Conservation (phyloP, 2,888 invertebrate species). For the Ophonus ardosiacus region DNA sequence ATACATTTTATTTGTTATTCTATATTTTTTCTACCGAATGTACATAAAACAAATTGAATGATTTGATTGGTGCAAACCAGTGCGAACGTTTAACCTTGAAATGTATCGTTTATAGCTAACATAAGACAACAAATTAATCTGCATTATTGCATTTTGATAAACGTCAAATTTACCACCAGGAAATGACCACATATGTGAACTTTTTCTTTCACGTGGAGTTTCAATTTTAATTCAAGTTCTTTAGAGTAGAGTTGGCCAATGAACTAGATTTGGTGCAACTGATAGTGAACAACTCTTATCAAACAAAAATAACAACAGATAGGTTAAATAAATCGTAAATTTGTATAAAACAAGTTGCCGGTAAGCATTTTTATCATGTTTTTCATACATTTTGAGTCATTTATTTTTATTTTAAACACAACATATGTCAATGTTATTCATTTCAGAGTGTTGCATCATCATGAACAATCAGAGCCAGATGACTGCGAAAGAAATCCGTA, state of each 20-base stretch:
- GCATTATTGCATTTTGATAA: constrained; percentile 9
- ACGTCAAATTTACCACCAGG: constrained; percentile 56
- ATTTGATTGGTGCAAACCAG: not conserved
- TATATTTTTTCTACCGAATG: not conserved
- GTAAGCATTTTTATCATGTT: constrained; percentile 23
- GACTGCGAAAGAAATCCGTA: constrained; percentile 89
- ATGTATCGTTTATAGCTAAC: not conserved
- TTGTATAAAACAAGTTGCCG: constrained; percentile 10
- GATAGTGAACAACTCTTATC: constrained; percentile 34
- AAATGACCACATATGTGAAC: constrained; percentile 42
- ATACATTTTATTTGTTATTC: not conserved
- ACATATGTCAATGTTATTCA: constrained; percentile 20
- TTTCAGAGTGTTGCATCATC: constrained; percentile 25
- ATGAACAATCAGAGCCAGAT: constrained; percentile 80
- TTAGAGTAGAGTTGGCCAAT: constrained; percentile 54
- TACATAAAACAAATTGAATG: not conserved
- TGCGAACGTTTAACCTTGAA: not conserved
- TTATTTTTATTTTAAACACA: not conserved
- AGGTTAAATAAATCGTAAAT: not conserved
- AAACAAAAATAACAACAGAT: not conserved
- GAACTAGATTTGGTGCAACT: constrained; percentile 42
- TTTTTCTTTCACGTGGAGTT: constrained; percentile 62
- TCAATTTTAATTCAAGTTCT: not conserved
- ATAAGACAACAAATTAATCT: not conserved
- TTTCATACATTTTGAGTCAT: not conserved